Evolutionary conservation across 2,797 vertebrate genomes (phyloP).

Genomic region (Denticeps clupeoides): DNA sequence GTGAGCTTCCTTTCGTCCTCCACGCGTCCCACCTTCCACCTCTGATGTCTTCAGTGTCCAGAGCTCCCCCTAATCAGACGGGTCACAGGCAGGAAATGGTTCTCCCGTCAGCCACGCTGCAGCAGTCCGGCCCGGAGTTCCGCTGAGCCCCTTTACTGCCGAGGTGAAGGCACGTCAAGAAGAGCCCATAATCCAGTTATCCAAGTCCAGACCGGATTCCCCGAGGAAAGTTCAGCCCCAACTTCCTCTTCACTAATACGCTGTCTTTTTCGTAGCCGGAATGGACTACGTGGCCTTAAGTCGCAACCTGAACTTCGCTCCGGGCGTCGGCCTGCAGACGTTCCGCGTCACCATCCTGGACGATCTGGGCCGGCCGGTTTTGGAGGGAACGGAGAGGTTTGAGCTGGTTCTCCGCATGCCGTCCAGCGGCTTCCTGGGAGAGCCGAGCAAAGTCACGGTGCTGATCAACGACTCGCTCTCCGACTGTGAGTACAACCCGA

Average conservation of each 20-base stretch:
- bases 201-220: too few species aligned
- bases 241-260: too few species aligned
- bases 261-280: conserved; percentile 75
- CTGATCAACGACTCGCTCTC: conserved; percentile 82
- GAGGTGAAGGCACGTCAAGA: too few species aligned
- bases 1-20: conserved; percentile 54
- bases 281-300: conserved; percentile 89
- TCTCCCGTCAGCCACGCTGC: too few species aligned
- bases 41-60: too few species aligned
- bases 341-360: conserved; percentile 77
- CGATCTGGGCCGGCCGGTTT: conserved; percentile 75
- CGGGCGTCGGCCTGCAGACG: conserved; percentile 77
- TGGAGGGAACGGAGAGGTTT: conserved; percentile 80
- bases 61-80: too few species aligned
- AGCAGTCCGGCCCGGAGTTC: too few species aligned
- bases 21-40: background rate
- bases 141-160: too few species aligned
- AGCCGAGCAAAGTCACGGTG: conserved; percentile 69
- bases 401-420: conserved; percentile 82
- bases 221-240: too few species aligned
- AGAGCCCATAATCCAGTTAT: too few species aligned
- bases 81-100: too few species aligned
- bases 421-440: conserved; percentile 70
- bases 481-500: conserved; percentile 74
- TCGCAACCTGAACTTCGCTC: conserved; percentile 79